Percentiles rank a stretch among this genome's conserved stretches.
Conservation (phyloP, 1,140 invertebrate species). For the Psilanteris sp. region DNA sequence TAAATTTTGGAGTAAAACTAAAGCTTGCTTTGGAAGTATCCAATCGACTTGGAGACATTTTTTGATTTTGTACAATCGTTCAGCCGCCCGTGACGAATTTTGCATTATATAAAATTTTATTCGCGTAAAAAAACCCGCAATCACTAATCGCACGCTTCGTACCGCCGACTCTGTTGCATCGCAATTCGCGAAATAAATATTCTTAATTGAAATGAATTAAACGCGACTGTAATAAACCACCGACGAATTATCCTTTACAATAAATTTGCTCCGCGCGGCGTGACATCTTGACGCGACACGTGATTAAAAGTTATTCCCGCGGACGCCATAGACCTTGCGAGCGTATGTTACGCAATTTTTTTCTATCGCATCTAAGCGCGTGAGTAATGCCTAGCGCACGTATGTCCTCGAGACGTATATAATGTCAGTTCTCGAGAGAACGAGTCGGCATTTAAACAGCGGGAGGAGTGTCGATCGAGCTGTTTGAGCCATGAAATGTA, state of each 20-base stretch:
- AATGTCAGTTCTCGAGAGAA: constrained; percentile 20
- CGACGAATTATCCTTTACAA: not conserved
- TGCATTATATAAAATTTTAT: too few relatives aligned
- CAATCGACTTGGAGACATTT: too few relatives aligned
- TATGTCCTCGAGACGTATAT: constrained; percentile 25
- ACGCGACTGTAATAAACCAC: not conserved
- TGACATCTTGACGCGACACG: constrained; percentile 9
- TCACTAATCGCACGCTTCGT: too few relatives aligned
- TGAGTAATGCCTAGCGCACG: constrained; percentile 8
- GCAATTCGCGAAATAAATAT: too few relatives aligned
- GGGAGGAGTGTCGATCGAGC: not conserved
- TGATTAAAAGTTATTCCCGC: not conserved
- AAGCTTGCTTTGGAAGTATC: too few relatives aligned
- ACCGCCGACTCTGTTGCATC: too few relatives aligned
- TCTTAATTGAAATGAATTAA: not conserved
- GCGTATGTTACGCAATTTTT: constrained; percentile 29
- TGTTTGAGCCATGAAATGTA: constrained; percentile 39
- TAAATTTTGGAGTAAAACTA: too few relatives aligned
- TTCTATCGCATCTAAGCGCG: not conserved
- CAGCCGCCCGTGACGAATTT: too few relatives aligned
- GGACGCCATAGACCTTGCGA: constrained; percentile 3
- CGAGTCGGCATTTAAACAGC: constrained; percentile 17
- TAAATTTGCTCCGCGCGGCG: not conserved
- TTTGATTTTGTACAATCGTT: too few relatives aligned
- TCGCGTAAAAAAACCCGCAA: too few relatives aligned